Base-by-base conservation (phyloP, 2,797 vertebrate species). In the Spheniscus humboldti region DNA sequence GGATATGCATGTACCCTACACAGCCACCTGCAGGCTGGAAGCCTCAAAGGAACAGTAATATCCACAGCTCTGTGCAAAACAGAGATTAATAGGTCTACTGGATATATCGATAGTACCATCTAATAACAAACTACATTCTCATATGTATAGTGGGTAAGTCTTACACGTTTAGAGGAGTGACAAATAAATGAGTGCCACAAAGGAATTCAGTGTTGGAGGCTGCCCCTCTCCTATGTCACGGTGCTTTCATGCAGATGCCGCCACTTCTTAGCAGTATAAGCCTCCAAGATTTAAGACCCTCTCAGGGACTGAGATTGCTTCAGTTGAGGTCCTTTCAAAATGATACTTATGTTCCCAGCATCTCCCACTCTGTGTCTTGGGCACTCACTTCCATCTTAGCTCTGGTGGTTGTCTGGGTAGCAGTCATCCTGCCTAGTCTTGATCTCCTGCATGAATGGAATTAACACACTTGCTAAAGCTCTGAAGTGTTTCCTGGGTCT, bases 191-290 rank as follows among this genome's bases (percentile, higher is more conserved):
- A 66, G 11, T 33, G 18, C 2, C 20, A 56, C 23, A 66, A 66
- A 83, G 18, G 3, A 93, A 47, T 62, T 82, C n/a, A 13, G 30
- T 20, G 13, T 14, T 74, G 30, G 12, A 60, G 13, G n/a, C 41
- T 78, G 9, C 6, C 5, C 7, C 23, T 31, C 9, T 22, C 41
- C 25, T 11, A 4, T 56, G 28, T 82, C 23, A 14, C 0, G 2
- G 15, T 22, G 16, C 3, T 25, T 67, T 83, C 37, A 53, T 56
- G 35, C 7, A 52, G n/a, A 13, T 89, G 30, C 3, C 60, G 41
- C 30, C 20, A 17, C 31, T 64, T 25, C 24, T 71, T 39, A 50
- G 43, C 31, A 28, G 25, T 43, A 45, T 31, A 62, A 33, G 5
- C 18, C 35, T 82, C 12, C 27, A 37, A 43, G 33, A 27, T 18